Base-by-base conservation (phyloP, 1,140 invertebrate genomes). In the Homalodisca vitripennis region DNA sequence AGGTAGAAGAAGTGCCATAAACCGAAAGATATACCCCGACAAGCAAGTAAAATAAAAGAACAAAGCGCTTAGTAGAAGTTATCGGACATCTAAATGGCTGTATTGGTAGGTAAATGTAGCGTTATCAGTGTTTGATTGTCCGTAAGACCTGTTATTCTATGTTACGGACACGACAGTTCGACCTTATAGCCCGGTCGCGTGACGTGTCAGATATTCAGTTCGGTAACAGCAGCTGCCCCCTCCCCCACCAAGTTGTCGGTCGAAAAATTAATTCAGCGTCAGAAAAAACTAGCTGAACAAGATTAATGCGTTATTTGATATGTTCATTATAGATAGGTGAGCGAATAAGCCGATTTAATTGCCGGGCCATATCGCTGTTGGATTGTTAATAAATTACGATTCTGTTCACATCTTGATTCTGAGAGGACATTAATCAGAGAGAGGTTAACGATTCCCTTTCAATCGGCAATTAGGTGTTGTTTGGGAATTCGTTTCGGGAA, bases 241-340 rank as follows among this genome's bases (percentile, higher is more conserved):
- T 51, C 48, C 22, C 22, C 3, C 48, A 22, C 6, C 6, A 41
- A 17, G 6, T 41, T 14, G 22, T 20, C 48, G 22, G 22, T 20
- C 48, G 22, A 51, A 51, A 51, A 51, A 51, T 51, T 51, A 51
- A 51, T 51, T 20, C 48, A 3, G n/a, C n/a, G n/a, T n/a, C n/a
- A n/a, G n/a, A n/a, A 51, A 51, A 22, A 51, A 51, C 14, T 51
- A 41, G 17, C n/a, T n/a, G 48, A 3, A 20, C 3, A 51, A 51
- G 48, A 51, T 51, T 3, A 51, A 51, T 51, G 48, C 22, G 48
- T 12, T 51, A 51, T n/a, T 51, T 51, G 48, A 51, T 51, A 51
- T 22, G 14, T 51, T 51, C 48, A 51, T 51, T 51, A 51, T 51
- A 51, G 48, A 51, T 51, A 51, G 3, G 48, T 3, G 48, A n/a